Percentiles rank a stretch among this genome's conserved stretches.
These are phyloP conservation scores for Augochlora pura DNA, from an alignment of 1,140 invertebrate species.

Conservation along the genomic window DNA sequence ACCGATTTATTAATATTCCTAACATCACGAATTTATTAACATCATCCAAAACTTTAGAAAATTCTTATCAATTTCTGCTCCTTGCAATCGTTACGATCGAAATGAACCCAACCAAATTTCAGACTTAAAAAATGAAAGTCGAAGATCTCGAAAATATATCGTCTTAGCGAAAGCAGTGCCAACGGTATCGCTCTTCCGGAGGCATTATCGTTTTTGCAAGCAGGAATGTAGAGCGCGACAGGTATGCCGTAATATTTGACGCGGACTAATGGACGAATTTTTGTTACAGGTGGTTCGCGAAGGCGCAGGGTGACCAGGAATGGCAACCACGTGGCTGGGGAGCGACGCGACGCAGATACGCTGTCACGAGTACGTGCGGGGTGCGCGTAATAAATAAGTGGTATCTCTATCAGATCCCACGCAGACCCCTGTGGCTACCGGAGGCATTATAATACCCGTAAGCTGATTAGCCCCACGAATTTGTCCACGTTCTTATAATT, in stretches of 20 bases:
- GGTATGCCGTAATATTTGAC: background rate
- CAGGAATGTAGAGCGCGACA: no score
- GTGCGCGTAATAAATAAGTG: conserved; percentile 73
- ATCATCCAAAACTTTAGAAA: no score
- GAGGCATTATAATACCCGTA: conserved; percentile 71
- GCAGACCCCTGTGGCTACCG: conserved; percentile 71
- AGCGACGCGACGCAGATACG: conserved; percentile 26
- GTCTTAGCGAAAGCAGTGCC: no score
- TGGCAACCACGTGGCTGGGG: conserved; percentile 15
- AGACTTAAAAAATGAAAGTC: no score
- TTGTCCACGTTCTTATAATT: conserved; percentile 79
- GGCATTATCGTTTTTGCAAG: no score
- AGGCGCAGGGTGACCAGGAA: conserved; percentile 9
- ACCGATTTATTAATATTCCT: no score
- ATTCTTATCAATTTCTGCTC: no score
- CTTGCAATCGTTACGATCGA: no score
- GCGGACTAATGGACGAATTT: background rate
- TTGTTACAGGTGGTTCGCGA: background rate
- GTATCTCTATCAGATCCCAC: conserved; percentile 77
- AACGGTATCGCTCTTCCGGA: no score
- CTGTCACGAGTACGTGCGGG: conserved; percentile 44
- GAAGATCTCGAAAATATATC: no score
- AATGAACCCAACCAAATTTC: no score
- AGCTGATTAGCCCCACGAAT: conserved; percentile 78
- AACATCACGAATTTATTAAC: no score